Percentiles rank a stretch among this genome's conserved stretches.
phyloP scores from a whole-genome alignment of 1,140 invertebrate species.

The Vanessa tameamea region DNA sequence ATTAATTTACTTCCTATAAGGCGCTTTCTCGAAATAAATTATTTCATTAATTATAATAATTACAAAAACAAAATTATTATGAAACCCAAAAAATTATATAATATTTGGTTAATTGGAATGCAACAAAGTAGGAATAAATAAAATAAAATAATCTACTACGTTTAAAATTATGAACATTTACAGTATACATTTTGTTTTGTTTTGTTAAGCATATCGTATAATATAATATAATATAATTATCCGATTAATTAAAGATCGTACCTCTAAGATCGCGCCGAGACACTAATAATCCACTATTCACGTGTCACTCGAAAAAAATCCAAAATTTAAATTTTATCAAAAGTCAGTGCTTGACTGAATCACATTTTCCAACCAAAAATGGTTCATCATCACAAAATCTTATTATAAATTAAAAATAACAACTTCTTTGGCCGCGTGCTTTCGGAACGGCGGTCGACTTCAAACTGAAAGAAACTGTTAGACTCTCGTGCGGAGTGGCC shows the following conservation, averaged over 20 bases:
- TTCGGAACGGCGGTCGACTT: slow-evolving; percentile 8
- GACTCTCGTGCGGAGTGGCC: background rate
- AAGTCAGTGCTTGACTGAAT: slow-evolving; percentile 57
- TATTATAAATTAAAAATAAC: background rate
- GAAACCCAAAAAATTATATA: too few relatives aligned
- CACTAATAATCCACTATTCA: slow-evolving; percentile 45
- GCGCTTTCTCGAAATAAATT: slow-evolving; percentile 6
- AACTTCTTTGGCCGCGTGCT: background rate
- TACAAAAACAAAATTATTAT: background rate
- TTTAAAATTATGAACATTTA: too few relatives aligned
- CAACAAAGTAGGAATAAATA: too few relatives aligned
- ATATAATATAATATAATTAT: background rate
- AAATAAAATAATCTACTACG: too few relatives aligned
- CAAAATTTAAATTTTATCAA: slow-evolving; percentile 21
- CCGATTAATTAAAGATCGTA: background rate
- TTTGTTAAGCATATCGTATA: background rate
- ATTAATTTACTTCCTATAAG: slow-evolving; percentile 4
- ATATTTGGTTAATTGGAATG: too few relatives aligned
- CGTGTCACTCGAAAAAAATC: slow-evolving; percentile 49
- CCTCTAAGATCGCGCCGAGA: slow-evolving; percentile 17
- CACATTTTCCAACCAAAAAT: slow-evolving; percentile 75
- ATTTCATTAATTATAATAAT: background rate
- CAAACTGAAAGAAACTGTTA: slow-evolving; percentile 5
- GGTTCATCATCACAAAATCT: slow-evolving; percentile 61
- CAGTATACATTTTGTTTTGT: too few relatives aligned